A percentile compares a stretch with the other conserved stretches of the same genome.
phyloP scores from a whole-genome alignment of 2,888 invertebrate genomes.

The Microdon myrmicae region DNA sequence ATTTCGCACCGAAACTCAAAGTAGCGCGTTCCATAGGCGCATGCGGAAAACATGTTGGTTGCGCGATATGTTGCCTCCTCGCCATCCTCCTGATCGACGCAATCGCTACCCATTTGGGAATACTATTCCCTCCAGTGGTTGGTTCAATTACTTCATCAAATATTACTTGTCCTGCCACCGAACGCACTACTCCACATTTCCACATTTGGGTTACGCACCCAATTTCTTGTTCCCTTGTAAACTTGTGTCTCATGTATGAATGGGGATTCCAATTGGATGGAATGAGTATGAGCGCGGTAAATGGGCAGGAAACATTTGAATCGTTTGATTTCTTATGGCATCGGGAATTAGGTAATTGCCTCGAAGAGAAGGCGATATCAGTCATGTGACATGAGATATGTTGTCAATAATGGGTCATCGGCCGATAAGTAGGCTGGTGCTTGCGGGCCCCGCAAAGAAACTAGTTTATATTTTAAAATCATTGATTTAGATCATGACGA shows the following conservation, averaged over 20 bases:
- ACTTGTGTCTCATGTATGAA: constrained; percentile 10
- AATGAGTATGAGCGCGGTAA: neutral
- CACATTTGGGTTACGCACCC: constrained; percentile 33
- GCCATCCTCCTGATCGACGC: constrained; percentile 7
- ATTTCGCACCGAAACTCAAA: neutral
- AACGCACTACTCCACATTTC: constrained; percentile 29
- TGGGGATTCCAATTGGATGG: constrained; percentile 1
- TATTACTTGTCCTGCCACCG: constrained; percentile 29
- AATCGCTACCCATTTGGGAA: constrained; percentile 9
- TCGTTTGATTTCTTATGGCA: constrained; percentile 42
- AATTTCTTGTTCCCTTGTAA: constrained; percentile 38
- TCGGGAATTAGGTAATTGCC: constrained; percentile 45
- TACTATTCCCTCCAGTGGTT: constrained; percentile 13
- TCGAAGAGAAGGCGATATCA: too few relatives aligned
- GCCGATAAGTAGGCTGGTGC: too few relatives aligned
- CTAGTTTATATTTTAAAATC: too few relatives aligned
- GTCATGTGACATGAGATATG: too few relatives aligned
- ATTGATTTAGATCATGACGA: too few relatives aligned
- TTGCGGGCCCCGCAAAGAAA: too few relatives aligned
- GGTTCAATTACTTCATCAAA: constrained; percentile 47
- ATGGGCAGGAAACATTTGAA: constrained; percentile 14
- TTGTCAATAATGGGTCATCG: too few relatives aligned
- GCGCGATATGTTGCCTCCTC: constrained; percentile 16
- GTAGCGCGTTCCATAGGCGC: constrained; percentile 12
- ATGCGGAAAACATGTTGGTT: constrained; percentile 33